These are phyloP conservation scores for Branchinecta sandiegonensis DNA, from an alignment of 2,888 invertebrate genomes.

Conservation along the genomic window DNA sequence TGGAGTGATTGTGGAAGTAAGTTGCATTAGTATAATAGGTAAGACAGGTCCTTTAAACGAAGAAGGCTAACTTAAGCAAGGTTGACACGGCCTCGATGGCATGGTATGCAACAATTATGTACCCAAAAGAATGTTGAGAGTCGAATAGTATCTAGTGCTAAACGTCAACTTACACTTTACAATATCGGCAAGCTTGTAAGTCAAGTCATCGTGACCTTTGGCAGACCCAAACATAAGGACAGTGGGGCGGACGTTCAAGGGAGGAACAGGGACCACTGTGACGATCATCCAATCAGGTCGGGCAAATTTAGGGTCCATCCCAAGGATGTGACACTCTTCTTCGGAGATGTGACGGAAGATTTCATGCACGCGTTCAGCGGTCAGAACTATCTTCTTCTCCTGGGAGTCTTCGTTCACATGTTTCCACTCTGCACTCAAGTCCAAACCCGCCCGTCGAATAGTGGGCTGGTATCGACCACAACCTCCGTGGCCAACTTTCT, in stretches of 20 bases:
- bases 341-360: slow-evolving; percentile 90
- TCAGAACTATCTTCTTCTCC: slow-evolving; percentile 81
- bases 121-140: too few species aligned
- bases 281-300: slow-evolving; percentile 99
- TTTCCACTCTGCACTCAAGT: slow-evolving; percentile 96
- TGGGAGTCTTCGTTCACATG: slow-evolving; percentile 96
- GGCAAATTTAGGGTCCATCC: slow-evolving; percentile 93
- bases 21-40: too few species aligned
- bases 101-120: too few species aligned
- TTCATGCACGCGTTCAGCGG: slow-evolving; percentile 93
- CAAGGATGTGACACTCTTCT: slow-evolving; percentile 84
- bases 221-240: slow-evolving; percentile 99
- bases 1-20: too few species aligned
- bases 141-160: too few species aligned
- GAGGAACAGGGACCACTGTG: slow-evolving; percentile 93
- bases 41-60: too few species aligned
- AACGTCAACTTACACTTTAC: slow-evolving; percentile 47
- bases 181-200: slow-evolving; percentile 95
- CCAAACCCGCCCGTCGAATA: slow-evolving; percentile 72
- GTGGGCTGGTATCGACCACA: slow-evolving; percentile 97
- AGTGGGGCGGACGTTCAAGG: slow-evolving; percentile 86
- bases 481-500: slow-evolving; percentile 70
- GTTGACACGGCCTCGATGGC: too few species aligned
- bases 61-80: too few species aligned
- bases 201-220: slow-evolving; percentile 82